These are phyloP conservation scores for Sakesphorus luctuosus DNA, from an alignment of 2,113 vertebrate genomes.

Conservation along the genomic window DNA sequence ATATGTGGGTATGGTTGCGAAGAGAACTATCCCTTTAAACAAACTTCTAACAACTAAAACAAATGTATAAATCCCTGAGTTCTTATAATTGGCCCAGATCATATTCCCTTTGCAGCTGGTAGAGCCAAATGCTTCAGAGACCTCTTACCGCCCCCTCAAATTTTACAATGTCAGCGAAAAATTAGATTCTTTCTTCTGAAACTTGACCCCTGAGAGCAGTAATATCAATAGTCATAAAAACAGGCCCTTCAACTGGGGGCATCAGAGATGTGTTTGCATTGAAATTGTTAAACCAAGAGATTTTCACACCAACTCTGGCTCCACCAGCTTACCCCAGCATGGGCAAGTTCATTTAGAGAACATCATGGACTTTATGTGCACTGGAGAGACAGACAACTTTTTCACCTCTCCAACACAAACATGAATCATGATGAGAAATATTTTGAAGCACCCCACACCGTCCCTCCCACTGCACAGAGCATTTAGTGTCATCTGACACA, in stretches of 20 bases:
- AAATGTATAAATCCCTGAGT: conserved; percentile 48
- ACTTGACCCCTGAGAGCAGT: conserved; percentile 57
- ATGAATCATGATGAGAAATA: not conserved
- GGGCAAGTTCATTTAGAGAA: not conserved
- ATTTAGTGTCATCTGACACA: not conserved
- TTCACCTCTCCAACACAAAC: not conserved
- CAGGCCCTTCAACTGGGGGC: conserved; percentile 57
- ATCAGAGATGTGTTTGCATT: conserved; percentile 1
- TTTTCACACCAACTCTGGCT: not conserved
- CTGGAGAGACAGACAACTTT: not conserved
- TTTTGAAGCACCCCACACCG: not conserved
- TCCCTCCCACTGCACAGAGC: not conserved
- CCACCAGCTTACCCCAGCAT: not conserved
- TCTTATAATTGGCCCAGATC: conserved; percentile 67
- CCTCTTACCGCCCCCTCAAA: conserved; percentile 56
- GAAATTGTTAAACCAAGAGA: conserved; percentile 15
- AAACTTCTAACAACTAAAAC: conserved; percentile 34
- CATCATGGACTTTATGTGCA: not conserved
- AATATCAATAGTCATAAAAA: conserved; percentile 74
- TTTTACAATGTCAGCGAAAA: conserved; percentile 81
- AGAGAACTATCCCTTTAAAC: conserved; percentile 67
- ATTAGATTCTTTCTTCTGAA: conserved; percentile 76
- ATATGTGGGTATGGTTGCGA: not conserved
- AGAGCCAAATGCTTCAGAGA: conserved; percentile 61
- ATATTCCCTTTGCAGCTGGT: conserved; percentile 71